phyloP scores from a whole-genome alignment of 2,797 vertebrate species.

The Microchirus variegatus region DNA sequence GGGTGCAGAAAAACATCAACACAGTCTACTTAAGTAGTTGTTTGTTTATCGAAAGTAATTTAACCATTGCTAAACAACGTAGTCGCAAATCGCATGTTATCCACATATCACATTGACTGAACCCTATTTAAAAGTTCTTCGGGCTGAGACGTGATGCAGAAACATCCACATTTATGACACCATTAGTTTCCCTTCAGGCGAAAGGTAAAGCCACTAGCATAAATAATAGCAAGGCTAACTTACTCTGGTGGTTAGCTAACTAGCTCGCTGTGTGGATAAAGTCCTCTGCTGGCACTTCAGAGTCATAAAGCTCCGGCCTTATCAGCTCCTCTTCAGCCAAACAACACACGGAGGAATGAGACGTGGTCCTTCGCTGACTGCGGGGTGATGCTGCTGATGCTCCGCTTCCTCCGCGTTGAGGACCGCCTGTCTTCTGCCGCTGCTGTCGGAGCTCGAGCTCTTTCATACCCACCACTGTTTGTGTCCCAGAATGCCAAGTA shows the following conservation, averaged over 20 bases:
- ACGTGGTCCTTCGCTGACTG: neutral
- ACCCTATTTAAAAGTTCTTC: no score
- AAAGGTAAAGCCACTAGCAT: conserved; percentile 34
- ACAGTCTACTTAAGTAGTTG: no score
- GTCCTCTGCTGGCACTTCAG: conserved; percentile 42
- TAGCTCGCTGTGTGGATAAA: conserved; percentile 57
- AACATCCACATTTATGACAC: conserved; percentile 57
- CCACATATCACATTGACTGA: no score
- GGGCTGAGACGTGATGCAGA: no score
- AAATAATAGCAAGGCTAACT: conserved; percentile 62
- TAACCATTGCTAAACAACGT: no score
- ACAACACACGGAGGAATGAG: neutral
- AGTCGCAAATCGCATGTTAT: no score
- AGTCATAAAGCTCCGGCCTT: conserved; percentile 14
- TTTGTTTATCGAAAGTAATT: no score
- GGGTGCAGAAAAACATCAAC: no score
- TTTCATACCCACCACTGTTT: conserved; percentile 76
- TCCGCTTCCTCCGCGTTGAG: conserved; percentile 23
- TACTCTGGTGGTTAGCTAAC: conserved; percentile 54
- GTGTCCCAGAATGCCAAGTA: conserved; percentile 85
- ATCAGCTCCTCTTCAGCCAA: neutral
- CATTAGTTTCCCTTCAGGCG: conserved; percentile 17
- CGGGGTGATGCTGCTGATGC: conserved; percentile 9
- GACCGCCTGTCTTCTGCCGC: conserved; percentile 5
- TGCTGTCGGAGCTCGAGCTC: conserved; percentile 43